These are phyloP conservation scores for Trachelus troglodyta DNA, from an alignment of 2,888 invertebrate species.

Conservation along the genomic window DNA sequence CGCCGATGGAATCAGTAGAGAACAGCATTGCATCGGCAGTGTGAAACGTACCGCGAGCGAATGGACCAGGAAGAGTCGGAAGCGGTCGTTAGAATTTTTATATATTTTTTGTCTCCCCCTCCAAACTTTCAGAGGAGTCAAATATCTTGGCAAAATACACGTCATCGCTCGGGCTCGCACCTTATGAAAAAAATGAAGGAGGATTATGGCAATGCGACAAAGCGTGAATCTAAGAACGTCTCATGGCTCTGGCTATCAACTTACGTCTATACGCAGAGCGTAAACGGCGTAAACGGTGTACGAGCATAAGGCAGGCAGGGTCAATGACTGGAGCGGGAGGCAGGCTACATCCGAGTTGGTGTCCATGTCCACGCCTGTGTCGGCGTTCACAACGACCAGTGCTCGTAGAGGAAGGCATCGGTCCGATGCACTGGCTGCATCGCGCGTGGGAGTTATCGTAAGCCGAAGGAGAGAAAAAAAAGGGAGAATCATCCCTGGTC, in stretches of 20 bases:
- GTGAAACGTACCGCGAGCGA: background rate
- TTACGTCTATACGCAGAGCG: conserved; percentile 29
- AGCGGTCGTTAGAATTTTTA: background rate
- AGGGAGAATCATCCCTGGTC: conserved; percentile 11
- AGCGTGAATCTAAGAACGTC: background rate
- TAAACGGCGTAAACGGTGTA: conserved; percentile 24
- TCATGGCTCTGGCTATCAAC: conserved; percentile 19
- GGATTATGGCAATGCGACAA: background rate
- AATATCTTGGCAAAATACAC: background rate
- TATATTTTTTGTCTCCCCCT: background rate
- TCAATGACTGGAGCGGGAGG: conserved; percentile 56
- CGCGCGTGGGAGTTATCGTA: conserved; percentile 53
- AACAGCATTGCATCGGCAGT: conserved; percentile 1
- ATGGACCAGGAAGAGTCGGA: conserved; percentile 10
- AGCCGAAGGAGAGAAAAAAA: conserved; percentile 46
- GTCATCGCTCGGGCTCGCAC: too few relatives aligned
- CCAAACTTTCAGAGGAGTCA: background rate
- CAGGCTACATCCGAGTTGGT: conserved; percentile 28
- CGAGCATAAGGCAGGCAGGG: conserved; percentile 50
- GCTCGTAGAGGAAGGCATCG: background rate
- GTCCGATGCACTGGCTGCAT: conserved; percentile 25
- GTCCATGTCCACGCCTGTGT: background rate
- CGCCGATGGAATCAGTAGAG: conserved; percentile 13
- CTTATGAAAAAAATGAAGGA: background rate
- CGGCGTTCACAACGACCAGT: background rate